phyloP scores from a whole-genome alignment of 2,888 invertebrate species.

The Lasioglossum marginatum region DNA sequence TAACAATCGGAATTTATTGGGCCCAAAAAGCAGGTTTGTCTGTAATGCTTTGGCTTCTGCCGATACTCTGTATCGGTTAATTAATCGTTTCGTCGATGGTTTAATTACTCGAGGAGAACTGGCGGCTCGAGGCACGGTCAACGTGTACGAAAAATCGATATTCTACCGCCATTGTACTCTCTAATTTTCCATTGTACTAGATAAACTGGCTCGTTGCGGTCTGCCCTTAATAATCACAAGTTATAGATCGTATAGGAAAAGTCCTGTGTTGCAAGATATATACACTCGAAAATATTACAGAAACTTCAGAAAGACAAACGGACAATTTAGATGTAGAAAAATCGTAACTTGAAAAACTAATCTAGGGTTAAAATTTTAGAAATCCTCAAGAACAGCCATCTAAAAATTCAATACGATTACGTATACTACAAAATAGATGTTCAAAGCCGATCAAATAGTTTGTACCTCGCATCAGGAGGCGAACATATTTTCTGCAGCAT shows the following conservation, averaged over 20 bases:
- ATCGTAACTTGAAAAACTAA: no score
- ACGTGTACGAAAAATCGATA: neutral
- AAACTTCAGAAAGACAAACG: neutral
- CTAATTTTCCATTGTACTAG: neutral
- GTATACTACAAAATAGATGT: neutral
- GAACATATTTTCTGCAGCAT: neutral
- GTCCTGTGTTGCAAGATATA: neutral
- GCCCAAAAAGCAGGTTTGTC: conserved; percentile 9
- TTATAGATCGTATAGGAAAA: neutral
- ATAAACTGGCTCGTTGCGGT: neutral
- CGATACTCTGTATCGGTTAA: conserved; percentile 11
- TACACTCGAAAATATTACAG: neutral
- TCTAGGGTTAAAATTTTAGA: neutral
- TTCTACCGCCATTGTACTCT: neutral
- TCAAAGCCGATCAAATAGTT: neutral
- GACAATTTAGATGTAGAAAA: neutral
- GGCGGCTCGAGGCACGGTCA: neutral
- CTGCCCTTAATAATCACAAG: neutral
- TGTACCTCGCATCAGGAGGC: neutral
- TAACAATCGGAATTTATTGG: conserved; percentile 36
- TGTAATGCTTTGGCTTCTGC: neutral
- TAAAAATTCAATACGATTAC: neutral
- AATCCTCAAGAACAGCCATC: neutral
- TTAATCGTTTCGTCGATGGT: conserved; percentile 36
- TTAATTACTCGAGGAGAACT: conserved; percentile 30